Percentiles rank a stretch among this genome's conserved stretches.
Evolutionary conservation across 37 sponge, comb jelly and placozoan genomes (phyloP).

Genomic region (Theonella swinhoei): DNA sequence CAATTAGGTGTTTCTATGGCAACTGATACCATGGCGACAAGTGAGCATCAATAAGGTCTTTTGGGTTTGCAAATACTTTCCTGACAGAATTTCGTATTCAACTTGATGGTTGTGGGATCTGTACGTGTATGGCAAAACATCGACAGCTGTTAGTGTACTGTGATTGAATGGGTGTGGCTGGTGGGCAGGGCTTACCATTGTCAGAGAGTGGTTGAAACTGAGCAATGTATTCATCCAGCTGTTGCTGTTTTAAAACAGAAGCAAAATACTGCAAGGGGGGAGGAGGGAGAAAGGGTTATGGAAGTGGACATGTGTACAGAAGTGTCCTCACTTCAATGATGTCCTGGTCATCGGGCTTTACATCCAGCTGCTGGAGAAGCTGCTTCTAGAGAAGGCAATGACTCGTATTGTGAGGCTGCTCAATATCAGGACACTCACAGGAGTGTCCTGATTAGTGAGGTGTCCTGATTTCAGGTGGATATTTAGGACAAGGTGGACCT

Average conservation of each 20-base stretch:
- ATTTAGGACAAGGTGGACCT: no score
- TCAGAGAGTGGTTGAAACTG: background rate
- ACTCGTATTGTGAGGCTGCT: background rate
- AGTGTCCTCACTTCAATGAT: conserved; percentile 66
- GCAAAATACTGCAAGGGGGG: conserved; percentile 42
- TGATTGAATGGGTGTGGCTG: no score
- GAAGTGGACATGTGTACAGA: background rate
- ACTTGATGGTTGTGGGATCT: conserved; percentile 2
- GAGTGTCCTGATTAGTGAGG: no score
- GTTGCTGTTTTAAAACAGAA: conserved; percentile 43
- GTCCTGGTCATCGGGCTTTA: conserved; percentile 40
- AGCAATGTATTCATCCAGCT: conserved; percentile 26
- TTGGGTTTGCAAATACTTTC: conserved; percentile 32
- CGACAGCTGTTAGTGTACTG: no score
- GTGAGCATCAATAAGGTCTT: conserved; percentile 14
- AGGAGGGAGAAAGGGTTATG: background rate
- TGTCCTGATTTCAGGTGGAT: no score
- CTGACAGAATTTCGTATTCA: background rate
- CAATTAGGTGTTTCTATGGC: no score
- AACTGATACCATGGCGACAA: background rate
- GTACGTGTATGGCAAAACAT: background rate
- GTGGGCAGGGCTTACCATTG: background rate
- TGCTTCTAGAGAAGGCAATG: background rate
- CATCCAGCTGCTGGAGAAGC: conserved; percentile 25
- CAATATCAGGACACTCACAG: background rate